Percentiles rank a stretch among this genome's conserved stretches.
These are phyloP conservation scores for Cosmopolites sordidus DNA, from an alignment of 2,888 invertebrate species.

Conservation along the genomic window DNA sequence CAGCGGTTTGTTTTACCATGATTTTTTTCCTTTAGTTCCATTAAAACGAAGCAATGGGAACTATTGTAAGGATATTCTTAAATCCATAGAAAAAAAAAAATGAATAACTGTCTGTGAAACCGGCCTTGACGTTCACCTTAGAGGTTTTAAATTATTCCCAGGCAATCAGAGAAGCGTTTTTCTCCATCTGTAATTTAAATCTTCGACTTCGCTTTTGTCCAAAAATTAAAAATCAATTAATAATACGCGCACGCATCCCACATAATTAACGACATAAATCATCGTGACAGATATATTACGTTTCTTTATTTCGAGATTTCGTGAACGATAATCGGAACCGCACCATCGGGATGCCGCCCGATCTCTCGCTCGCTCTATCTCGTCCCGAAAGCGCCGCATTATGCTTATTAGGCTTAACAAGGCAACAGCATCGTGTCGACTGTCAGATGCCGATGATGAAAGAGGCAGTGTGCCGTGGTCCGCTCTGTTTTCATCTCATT, in stretches of 20 bases:
- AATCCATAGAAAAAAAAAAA: too few species aligned
- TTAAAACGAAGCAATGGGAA: too few species aligned
- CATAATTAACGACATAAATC: constrained; percentile 31
- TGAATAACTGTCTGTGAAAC: too few species aligned
- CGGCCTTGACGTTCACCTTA: neutral
- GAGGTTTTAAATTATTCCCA: constrained; percentile 21
- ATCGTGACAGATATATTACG: constrained; percentile 31
- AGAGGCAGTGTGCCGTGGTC: constrained; percentile 39
- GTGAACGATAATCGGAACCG: constrained; percentile 28
- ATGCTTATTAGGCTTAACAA: constrained; percentile 38
- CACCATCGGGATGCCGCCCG: too few species aligned
- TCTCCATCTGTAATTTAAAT: constrained; percentile 23
- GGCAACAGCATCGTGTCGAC: constrained; percentile 38
- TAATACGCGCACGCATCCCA: constrained; percentile 25
- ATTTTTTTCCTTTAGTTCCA: too few species aligned
- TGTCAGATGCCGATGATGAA: constrained; percentile 40
- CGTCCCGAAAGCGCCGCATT: constrained; percentile 26
- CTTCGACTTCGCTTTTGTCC: constrained; percentile 25
- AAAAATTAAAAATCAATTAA: constrained; percentile 30
- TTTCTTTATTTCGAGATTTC: constrained; percentile 29
- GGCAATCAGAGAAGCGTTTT: constrained; percentile 25
- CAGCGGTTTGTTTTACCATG: too few species aligned
- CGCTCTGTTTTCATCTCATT: constrained; percentile 43
- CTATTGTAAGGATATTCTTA: too few species aligned
- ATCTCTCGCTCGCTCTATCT: neutral